These are phyloP conservation scores for Varanus salvator DNA, from an alignment of 2,113 vertebrate genomes.

Conservation along the genomic window DNA sequence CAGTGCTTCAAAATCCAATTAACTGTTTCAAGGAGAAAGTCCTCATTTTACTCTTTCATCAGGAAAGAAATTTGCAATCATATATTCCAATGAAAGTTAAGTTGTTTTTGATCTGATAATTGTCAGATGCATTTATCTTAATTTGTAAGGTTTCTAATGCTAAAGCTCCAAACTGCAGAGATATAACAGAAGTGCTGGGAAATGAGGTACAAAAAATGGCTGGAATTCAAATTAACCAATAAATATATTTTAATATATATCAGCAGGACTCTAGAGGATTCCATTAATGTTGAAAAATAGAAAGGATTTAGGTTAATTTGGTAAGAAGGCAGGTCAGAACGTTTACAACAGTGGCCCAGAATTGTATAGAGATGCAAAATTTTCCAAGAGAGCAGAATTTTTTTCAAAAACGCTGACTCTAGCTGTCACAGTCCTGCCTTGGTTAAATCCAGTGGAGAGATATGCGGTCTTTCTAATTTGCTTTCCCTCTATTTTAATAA, in stretches of 20 bases:
- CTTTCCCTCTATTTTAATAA: slow-evolving; percentile 99
- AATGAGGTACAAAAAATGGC: slow-evolving; percentile 82
- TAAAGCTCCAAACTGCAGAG: slow-evolving; percentile 79
- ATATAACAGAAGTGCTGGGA: slow-evolving; percentile 80
- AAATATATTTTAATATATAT: slow-evolving; percentile 91
- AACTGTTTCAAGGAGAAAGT: slow-evolving; percentile 78
- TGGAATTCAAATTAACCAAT: slow-evolving; percentile 90
- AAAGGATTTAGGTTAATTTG: slow-evolving; percentile 99
- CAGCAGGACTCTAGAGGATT: slow-evolving; percentile 93
- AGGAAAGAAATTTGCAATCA: slow-evolving; percentile 80
- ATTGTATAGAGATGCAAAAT: slow-evolving; percentile 89
- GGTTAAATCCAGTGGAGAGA: slow-evolving; percentile 99
- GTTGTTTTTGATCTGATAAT: slow-evolving; percentile 86
- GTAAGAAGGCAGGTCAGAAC: slow-evolving; percentile 96
- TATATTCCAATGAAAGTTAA: slow-evolving; percentile 80
- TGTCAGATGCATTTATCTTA: slow-evolving; percentile 83
- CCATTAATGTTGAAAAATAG: slow-evolving; percentile 95
- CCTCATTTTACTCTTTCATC: slow-evolving; percentile 78
- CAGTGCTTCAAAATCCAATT: slow-evolving; percentile 82
- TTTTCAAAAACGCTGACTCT: slow-evolving; percentile 96
- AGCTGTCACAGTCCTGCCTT: slow-evolving; percentile 92
- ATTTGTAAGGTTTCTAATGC: slow-evolving; percentile 83
- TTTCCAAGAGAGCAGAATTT: slow-evolving; percentile 88
- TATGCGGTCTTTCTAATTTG: slow-evolving; percentile 99
- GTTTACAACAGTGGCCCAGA: slow-evolving; percentile 91